Evolutionary conservation across 2,113 vertebrate genomes (phyloP).

Genomic region (Kryptolebias marmoratus): DNA sequence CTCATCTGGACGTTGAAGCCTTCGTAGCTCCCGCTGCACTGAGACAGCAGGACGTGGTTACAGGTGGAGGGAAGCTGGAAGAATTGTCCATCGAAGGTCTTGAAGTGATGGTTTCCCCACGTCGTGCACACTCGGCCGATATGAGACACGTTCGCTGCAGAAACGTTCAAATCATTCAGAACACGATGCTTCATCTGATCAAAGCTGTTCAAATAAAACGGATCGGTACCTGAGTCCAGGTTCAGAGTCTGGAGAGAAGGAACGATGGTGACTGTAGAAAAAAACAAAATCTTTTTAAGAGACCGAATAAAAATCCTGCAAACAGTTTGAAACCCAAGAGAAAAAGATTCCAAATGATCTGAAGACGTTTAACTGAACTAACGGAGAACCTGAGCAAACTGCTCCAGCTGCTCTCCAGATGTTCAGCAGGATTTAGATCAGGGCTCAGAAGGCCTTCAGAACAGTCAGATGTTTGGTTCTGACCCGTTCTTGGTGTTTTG

Average conservation of each 20-base stretch:
- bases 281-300: background rate
- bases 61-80: conserved; percentile 86
- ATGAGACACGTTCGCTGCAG: conserved; percentile 64
- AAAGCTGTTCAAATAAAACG: fast-evolving
- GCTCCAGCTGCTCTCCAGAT: too few relatives aligned
- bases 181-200: background rate
- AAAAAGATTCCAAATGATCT: background rate
- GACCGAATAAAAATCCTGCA: background rate
- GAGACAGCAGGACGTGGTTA: conserved; percentile 84
- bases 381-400: too few relatives aligned
- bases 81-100: conserved; percentile 88
- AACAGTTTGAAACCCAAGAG: too few relatives aligned
- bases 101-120: conserved; percentile 90
- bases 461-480: too few relatives aligned
- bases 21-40: conserved; percentile 79
- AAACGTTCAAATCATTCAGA: background rate
- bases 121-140: conserved; percentile 87
- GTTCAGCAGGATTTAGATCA: too few relatives aligned
- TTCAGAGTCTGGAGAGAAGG: background rate
- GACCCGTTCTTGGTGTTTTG: too few relatives aligned
- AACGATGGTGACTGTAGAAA: conserved; percentile 4
- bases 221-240: conserved; percentile 29
- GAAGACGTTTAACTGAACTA: too few relatives aligned
- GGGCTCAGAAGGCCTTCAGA: too few relatives aligned
- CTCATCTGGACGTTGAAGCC: conserved; percentile 87